phyloP scores from a whole-genome alignment of 2,888 invertebrate genomes.

The Hylaea fasciaria region DNA sequence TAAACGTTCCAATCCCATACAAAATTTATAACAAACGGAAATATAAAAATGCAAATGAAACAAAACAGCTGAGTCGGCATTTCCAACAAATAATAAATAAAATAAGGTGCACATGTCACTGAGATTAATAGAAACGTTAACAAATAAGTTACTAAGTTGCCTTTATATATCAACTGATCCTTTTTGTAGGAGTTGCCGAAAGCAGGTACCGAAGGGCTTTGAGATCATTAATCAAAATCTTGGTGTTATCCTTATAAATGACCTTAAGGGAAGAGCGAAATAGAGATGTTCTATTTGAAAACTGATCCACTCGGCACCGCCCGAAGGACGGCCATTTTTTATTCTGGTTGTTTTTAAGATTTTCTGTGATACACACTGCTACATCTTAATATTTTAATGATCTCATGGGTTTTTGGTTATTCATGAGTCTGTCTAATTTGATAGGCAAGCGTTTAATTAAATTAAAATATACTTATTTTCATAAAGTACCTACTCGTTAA shows the following conservation, averaged over 20 bases:
- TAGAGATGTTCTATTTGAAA: conserved; percentile 62
- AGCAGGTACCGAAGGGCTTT: conserved; percentile 72
- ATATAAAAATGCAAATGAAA: conserved; percentile 69
- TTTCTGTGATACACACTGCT: conserved; percentile 22
- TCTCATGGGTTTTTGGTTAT: conserved; percentile 27
- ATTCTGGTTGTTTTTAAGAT: conserved; percentile 37
- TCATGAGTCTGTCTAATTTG: conserved; percentile 22
- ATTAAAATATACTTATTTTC: conserved; percentile 17
- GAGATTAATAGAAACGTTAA: conserved; percentile 80
- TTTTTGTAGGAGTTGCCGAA: conserved; percentile 73
- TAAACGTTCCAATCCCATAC: conserved; percentile 38
- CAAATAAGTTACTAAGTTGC: conserved; percentile 59
- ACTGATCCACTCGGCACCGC: conserved; percentile 62
- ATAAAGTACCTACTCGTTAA: conserved; percentile 2
- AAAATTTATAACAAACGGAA: conserved; percentile 54
- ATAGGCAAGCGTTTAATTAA: conserved; percentile 25
- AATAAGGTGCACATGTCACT: conserved; percentile 62
- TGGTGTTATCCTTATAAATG: conserved; percentile 66
- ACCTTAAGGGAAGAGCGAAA: conserved; percentile 65
- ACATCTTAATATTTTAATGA: conserved; percentile 36
- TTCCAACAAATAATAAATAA: conserved; percentile 51
- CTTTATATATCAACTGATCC: conserved; percentile 59
- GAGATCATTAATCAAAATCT: conserved; percentile 76
- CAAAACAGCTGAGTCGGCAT: conserved; percentile 63
- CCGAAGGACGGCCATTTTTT: conserved; percentile 58